Conservation (phyloP, 2,113 vertebrate species). For the Carollia perspicillata region DNA sequence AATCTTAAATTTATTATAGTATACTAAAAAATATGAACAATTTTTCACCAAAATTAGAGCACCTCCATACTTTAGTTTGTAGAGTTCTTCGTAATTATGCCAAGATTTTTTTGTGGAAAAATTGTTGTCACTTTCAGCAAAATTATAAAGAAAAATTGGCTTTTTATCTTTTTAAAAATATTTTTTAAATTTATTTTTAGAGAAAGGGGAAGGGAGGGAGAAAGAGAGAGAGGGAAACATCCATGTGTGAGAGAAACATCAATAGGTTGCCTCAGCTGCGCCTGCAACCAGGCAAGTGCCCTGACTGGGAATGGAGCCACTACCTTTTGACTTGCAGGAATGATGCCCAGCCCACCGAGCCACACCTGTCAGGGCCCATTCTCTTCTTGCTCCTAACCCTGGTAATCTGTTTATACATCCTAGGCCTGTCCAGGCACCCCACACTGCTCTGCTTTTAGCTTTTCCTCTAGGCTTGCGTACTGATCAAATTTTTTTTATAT, state of each 20-base stretch:
- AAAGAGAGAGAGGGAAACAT: too few relatives aligned
- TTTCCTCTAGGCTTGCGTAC: neutral
- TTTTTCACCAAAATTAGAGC: neutral
- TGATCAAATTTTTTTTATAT: neutral
- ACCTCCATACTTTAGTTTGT: neutral
- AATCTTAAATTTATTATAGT: neutral
- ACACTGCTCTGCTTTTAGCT: too few relatives aligned
- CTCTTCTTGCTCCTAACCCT: neutral
- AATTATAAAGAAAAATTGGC: neutral
- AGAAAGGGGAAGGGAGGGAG: too few relatives aligned
- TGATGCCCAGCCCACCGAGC: too few relatives aligned
- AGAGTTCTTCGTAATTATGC: neutral
- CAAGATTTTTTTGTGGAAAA: neutral
- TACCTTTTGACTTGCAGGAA: too few relatives aligned
- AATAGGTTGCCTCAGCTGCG: neutral
- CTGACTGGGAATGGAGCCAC: too few relatives aligned
- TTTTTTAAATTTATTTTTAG: too few relatives aligned
- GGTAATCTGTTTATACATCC: neutral
- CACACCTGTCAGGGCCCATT: neutral
- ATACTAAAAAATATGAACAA: neutral
- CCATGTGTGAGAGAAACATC: neutral
- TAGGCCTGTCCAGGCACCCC: neutral
- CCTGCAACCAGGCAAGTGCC: too few relatives aligned
- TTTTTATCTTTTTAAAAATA: neutral
- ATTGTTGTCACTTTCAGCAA: neutral